Evolutionary conservation across 1,140 invertebrate genomes (phyloP), one percentile per base, ranked within the genome.

Genomic region (Drosophila simulans): DNA sequence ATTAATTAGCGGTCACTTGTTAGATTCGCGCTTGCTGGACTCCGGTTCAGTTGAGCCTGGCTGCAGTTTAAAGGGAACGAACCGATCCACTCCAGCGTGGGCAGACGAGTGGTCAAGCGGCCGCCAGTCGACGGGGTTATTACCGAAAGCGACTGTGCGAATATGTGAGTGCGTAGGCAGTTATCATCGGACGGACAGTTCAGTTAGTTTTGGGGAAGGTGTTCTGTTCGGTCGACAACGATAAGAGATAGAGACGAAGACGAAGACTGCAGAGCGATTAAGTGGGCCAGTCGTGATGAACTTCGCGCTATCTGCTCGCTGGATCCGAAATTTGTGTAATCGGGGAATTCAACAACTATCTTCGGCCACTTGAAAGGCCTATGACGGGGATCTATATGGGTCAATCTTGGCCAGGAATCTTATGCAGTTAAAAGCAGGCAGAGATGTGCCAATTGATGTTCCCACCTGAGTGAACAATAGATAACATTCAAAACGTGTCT

Each of bases 401-500:
- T 31, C 15, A 59, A 54, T 53, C 31, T 62, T 43, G 17, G 22
- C 8, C 22, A 34, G 10, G 10, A 46, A 64, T 75, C 31, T 20
- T 43, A 81, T 92, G 4, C 92, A 95, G 94, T 96, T 97, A 0
- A 95, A 10, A 13, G 10, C 13, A 22, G 20, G 12, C 5, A 46
- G 13, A n/a, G 45, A 27, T 27, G 5, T 25, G 12, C 1, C 5
- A 48, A 25, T 48, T 25, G 12, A 13, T 39, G 11, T 39, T 39
- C 4, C 31, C 8, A 10, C 7, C 31, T 31, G 5, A 13, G 22
- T 22, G 11, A 22, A 1, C 5, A 20, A 5, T n/a, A 48, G 13
- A 46, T 25, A n/a, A 25, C 45, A 1, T 46, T 25, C 1, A 12
- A 46, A 48, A 27, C 7, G 22, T 27, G 22, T 4, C 13, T 22